phyloP scores from a whole-genome alignment of 2,797 vertebrate genomes.

The Miichthys miiuy region DNA sequence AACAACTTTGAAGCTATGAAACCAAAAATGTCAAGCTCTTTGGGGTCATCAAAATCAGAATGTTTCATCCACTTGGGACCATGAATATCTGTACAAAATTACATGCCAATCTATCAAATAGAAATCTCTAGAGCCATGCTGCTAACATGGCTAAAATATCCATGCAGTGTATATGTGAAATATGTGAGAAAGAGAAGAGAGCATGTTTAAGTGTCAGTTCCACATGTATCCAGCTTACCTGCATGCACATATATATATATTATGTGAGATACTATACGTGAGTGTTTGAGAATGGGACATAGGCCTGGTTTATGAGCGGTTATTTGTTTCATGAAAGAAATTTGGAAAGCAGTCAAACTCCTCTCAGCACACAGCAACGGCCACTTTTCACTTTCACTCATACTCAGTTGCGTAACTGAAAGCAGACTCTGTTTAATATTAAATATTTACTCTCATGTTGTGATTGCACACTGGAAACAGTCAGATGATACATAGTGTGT shows the following conservation, averaged over 20 bases:
- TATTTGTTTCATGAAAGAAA: constrained; percentile 52
- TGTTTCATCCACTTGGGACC: not conserved
- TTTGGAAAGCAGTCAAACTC: constrained; percentile 53
- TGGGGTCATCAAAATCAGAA: not conserved
- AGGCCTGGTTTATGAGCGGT: constrained; percentile 43
- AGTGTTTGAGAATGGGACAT: constrained; percentile 14
- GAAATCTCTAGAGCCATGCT: too few species aligned
- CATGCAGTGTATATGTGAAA: not conserved
- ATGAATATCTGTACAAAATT: not conserved
- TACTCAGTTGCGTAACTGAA: constrained; percentile 51
- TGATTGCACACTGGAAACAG: constrained; percentile 40
- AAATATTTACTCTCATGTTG: constrained; percentile 54
- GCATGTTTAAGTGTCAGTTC: not conserved
- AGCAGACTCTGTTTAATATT: constrained; percentile 45
- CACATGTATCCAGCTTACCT: not conserved
- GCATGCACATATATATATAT: not conserved
- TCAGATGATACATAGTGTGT: constrained; percentile 16
- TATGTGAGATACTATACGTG: not conserved
- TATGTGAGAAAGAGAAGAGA: not conserved
- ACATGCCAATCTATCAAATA: not conserved
- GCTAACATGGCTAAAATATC: too few species aligned
- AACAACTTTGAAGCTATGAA: not conserved
- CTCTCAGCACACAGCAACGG: constrained; percentile 45
- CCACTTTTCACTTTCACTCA: constrained; percentile 41
- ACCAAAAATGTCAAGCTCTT: not conserved